These are phyloP conservation scores for Alosa alosa DNA, from an alignment of 2,113 vertebrate species.

Conservation along the genomic window DNA sequence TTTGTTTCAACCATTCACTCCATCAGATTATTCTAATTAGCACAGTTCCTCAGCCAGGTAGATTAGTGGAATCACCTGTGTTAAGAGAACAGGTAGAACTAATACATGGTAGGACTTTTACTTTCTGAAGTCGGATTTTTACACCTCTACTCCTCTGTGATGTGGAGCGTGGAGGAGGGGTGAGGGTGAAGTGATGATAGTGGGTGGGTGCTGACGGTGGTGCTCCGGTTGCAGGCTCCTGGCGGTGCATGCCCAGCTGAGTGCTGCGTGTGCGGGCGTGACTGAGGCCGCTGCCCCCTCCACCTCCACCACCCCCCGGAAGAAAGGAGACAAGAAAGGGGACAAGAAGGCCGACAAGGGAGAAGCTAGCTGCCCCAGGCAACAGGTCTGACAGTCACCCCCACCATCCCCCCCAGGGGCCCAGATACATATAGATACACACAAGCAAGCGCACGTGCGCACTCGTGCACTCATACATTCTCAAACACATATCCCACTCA, in stretches of 20 bases:
- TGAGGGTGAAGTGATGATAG: background rate
- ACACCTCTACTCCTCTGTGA: too few relatives aligned
- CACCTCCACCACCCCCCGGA: background rate
- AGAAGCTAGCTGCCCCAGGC: background rate
- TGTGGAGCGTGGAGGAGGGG: too few relatives aligned
- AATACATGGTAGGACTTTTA: too few relatives aligned
- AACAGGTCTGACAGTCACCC: constrained; percentile 24
- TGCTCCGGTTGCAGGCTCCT: constrained; percentile 38
- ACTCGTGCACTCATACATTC: background rate
- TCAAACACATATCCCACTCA: background rate
- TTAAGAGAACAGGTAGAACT: too few relatives aligned
- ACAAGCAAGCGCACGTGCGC: background rate
- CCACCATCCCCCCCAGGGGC: too few relatives aligned
- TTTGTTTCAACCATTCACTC: too few relatives aligned
- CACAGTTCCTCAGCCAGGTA: too few relatives aligned
- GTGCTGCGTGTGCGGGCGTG: constrained; percentile 38
- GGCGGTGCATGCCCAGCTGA: constrained; percentile 47
- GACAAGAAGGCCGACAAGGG: constrained; percentile 3
- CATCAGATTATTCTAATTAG: too few relatives aligned
- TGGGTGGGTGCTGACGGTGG: background rate
- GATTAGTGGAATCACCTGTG: too few relatives aligned
- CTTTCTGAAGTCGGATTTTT: too few relatives aligned
- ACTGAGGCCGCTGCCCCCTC: background rate
- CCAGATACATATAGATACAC: background rate
- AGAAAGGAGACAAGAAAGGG: background rate